Evolutionary conservation across 2,113 vertebrate genomes (phyloP).

Genomic region (Myiozetetes cayanensis): DNA sequence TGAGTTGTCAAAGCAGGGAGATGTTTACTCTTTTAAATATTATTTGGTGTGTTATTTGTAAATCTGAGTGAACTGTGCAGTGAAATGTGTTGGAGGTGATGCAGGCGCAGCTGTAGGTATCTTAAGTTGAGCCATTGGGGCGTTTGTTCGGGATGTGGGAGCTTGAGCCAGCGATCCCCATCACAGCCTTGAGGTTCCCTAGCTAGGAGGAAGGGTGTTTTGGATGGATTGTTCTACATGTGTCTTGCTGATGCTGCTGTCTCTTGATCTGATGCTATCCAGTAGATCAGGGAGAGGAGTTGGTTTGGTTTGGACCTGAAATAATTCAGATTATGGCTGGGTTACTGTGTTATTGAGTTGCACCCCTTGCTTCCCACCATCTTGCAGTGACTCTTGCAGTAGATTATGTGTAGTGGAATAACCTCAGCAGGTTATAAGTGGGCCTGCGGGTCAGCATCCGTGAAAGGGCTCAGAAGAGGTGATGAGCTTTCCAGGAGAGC

Average conservation of each 20-base stretch:
- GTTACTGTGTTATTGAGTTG: neutral
- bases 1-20: neutral
- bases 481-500: neutral
- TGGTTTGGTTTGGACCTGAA: neutral
- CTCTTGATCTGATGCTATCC: neutral
- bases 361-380: neutral
- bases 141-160: fast-evolving
- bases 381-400: neutral
- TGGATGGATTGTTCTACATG: neutral
- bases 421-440: neutral
- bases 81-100: neutral
- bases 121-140: neutral
- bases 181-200: neutral
- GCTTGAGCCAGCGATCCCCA: neutral
- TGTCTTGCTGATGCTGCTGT: neutral
- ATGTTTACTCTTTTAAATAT: neutral
- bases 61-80: neutral
- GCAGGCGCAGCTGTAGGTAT: neutral
- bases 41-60: neutral
- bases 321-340: fast-evolving
- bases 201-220: fast-evolving
- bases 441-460: neutral
- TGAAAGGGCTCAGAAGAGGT: neutral
- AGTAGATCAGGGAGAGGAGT: neutral
- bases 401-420: neutral